A percentile compares a stretch with the other conserved stretches of the same genome.
These are phyloP conservation scores for Meteorus cinctellus DNA, from an alignment of 2,888 invertebrate genomes.

Conservation along the genomic window DNA sequence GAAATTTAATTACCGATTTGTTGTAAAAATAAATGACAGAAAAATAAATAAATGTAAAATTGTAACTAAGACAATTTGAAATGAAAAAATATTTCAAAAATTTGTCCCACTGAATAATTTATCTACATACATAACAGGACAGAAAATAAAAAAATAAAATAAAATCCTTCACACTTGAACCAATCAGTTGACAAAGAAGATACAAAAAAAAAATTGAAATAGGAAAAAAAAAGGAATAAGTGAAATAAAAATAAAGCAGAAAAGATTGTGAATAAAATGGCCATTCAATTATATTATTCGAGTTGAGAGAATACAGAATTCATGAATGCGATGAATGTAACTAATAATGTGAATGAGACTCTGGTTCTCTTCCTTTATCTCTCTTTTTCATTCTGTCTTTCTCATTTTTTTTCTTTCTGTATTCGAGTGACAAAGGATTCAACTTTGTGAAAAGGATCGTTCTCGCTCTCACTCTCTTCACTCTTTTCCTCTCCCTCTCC, in stretches of 20 bases:
- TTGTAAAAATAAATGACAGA: too few species aligned
- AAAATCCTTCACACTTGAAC: not conserved
- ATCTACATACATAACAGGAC: not conserved
- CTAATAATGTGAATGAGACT: conserved; percentile 34
- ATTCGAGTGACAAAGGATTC: conserved; percentile 11
- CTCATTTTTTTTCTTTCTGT: conserved; percentile 5
- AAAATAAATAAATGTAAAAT: too few species aligned
- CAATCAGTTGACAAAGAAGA: conserved; percentile 20
- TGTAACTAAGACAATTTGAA: too few species aligned
- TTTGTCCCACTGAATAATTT: not conserved
- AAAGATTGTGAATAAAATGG: conserved; percentile 11
- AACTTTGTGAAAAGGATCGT: conserved; percentile 14
- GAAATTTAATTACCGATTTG: too few species aligned
- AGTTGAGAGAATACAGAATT: conserved; percentile 15
- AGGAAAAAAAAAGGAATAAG: not conserved
- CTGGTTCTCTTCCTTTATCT: not conserved
- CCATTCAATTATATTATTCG: conserved; percentile 20
- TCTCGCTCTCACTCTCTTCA: not conserved
- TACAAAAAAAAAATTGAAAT: conserved; percentile 13
- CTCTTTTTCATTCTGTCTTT: not conserved
- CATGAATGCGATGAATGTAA: conserved; percentile 24
- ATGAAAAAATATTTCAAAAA: too few species aligned
- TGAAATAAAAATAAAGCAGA: not conserved
- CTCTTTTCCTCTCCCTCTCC: too few species aligned
- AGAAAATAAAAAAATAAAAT: too few species aligned